Conservation (phyloP, 2,113 vertebrate species). For the Paradoxurus hermaphroditus region DNA sequence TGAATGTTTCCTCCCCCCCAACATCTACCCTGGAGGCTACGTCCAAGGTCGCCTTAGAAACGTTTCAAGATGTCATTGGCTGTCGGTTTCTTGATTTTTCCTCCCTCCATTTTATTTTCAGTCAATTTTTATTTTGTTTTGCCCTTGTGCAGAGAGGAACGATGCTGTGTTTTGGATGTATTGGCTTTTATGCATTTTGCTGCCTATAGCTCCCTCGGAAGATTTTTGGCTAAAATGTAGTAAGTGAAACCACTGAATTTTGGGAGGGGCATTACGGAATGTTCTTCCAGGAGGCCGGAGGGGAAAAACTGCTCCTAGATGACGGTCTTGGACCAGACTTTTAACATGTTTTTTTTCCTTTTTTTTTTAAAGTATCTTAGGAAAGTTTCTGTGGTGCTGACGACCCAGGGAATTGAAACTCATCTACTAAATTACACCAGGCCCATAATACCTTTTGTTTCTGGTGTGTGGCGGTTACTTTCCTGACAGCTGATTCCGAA, state of each 20-base stretch:
- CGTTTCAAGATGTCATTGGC: neutral
- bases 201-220: slow-evolving; percentile 25
- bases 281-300: neutral
- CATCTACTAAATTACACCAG: neutral
- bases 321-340: neutral
- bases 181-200: slow-evolving; percentile 16
- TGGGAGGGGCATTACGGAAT: neutral
- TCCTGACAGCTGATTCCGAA: slow-evolving; percentile 20
- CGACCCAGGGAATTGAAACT: slow-evolving; percentile 20
- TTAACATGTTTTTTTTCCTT: neutral
- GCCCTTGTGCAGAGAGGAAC: slow-evolving; percentile 28
- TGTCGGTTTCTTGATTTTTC: neutral
- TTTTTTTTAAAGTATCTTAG: neutral
- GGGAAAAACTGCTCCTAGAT: neutral
- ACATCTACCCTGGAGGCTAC: neutral
- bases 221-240: slow-evolving; percentile 21
- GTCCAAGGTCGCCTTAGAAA: neutral
- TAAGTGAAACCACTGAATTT: slow-evolving; percentile 22
- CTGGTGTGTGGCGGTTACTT: neutral
- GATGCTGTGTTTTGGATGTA: neutral
- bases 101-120: neutral
- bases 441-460: neutral
- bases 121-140: slow-evolving; percentile 27
- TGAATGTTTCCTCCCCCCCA: neutral
- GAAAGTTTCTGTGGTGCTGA: neutral